Percentiles rank a stretch among this genome's conserved stretches.
Conservation (phyloP, 2,888 invertebrate species). For the Carpatolechia fugitivella region DNA sequence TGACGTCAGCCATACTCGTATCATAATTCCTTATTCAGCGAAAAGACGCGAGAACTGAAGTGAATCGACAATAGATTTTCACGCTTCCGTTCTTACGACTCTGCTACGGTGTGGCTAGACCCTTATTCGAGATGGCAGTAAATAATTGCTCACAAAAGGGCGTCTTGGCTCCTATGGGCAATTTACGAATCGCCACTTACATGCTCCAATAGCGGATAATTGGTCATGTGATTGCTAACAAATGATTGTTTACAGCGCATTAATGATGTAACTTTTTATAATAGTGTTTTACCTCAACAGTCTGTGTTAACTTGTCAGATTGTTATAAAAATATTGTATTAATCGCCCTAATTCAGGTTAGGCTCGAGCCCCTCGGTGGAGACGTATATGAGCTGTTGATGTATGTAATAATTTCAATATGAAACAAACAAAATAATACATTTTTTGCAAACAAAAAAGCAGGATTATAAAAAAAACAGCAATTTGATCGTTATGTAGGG, state of each 20-base stretch:
- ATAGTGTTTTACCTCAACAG: neutral
- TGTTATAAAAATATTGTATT: neutral
- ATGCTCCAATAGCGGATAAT: constrained; percentile 6
- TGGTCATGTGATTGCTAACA: constrained; percentile 3
- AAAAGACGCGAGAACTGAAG: too few species aligned
- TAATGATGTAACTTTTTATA: neutral
- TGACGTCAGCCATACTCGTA: too few species aligned
- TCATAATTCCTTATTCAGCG: too few species aligned
- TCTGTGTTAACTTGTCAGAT: constrained; percentile 1
- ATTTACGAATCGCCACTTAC: constrained; percentile 2
- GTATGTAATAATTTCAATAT: too few species aligned
- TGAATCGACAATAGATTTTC: too few species aligned
- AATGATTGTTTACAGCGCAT: neutral
- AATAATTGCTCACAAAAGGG: neutral
- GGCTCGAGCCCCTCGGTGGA: too few species aligned
- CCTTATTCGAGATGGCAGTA: constrained; percentile 1
- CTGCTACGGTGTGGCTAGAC: neutral
- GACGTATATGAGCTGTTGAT: neutral
- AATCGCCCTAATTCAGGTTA: too few species aligned
- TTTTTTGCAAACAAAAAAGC: too few species aligned
- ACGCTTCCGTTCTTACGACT: too few species aligned
- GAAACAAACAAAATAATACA: too few species aligned
- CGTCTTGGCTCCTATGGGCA: neutral
- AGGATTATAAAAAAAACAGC: too few species aligned
- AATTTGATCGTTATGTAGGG: too few species aligned